Evolutionary conservation across 2,113 vertebrate genomes (phyloP).

Genomic region (Protobothrops flavoviridis): DNA sequence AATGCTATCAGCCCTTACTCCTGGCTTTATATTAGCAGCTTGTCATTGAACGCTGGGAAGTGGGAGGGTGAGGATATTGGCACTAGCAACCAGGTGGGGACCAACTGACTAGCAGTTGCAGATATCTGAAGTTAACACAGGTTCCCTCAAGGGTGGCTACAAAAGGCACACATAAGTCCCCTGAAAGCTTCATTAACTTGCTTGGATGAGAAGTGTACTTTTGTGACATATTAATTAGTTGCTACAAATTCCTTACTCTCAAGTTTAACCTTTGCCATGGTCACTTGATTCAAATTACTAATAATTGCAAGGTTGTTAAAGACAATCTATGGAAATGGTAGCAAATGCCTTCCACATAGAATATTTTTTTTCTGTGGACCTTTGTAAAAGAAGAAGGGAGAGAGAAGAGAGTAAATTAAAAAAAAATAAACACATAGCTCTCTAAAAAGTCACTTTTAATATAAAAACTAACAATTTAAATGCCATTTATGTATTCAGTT

Average conservation of each 20-base stretch:
- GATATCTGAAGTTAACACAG: constrained; percentile 28
- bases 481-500: background rate
- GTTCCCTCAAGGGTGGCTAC: constrained; percentile 24
- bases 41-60: constrained; percentile 27
- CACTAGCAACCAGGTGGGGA: constrained; percentile 49
- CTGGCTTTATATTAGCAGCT: constrained; percentile 32
- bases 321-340: constrained; percentile 56
- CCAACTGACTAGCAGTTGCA: constrained; percentile 41
- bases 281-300: constrained; percentile 69
- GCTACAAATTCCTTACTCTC: constrained; percentile 60
- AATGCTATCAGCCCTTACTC: constrained; percentile 35
- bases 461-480: background rate
- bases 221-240: constrained; percentile 78
- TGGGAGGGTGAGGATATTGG: constrained; percentile 4
- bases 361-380: constrained; percentile 46
- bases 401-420: background rate
- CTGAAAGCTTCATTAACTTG: constrained; percentile 68
- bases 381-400: constrained; percentile 13
- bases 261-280: constrained; percentile 70
- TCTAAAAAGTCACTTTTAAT: background rate
- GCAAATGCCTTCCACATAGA: constrained; percentile 44
- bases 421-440: background rate
- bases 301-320: constrained; percentile 65
- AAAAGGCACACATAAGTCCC: constrained; percentile 61
- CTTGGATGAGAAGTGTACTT: constrained; percentile 59